Evolutionary conservation across 2,797 vertebrate species (phyloP).

Genomic region (Alectoris magna): DNA sequence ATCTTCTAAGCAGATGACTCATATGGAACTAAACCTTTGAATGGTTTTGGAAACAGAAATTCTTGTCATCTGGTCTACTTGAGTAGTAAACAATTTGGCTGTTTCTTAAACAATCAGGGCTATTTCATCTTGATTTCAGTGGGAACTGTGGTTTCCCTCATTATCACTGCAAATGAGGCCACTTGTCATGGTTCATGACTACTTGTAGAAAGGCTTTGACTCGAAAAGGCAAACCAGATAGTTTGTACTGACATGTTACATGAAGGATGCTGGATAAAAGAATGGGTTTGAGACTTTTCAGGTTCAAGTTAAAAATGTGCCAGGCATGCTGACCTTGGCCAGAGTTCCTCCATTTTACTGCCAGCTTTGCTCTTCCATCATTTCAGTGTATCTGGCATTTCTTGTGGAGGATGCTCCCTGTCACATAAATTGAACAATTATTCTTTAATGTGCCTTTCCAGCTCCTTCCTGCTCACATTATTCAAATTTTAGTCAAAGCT

Average conservation of each 20-base stretch:
- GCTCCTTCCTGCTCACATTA: constrained; percentile 46
- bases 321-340: not conserved
- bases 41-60: constrained; percentile 2
- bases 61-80: not conserved
- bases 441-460: constrained; percentile 48
- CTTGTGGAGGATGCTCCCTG: constrained; percentile 19
- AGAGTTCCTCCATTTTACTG: not conserved
- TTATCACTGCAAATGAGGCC: not conserved
- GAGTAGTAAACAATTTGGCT: not conserved
- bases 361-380: not conserved
- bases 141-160: not conserved
- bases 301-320: not conserved
- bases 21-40: not conserved
- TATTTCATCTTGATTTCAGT: not conserved
- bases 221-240: not conserved
- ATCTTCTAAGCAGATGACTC: not conserved
- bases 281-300: not conserved
- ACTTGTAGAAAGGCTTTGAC: not conserved
- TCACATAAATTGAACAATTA: constrained; percentile 40
- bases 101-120: not conserved
- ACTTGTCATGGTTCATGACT: not conserved
- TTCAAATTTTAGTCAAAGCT: constrained; percentile 55
- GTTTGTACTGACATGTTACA: not conserved
- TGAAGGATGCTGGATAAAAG: not conserved
- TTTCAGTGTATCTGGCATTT: constrained; percentile 34